A percentile compares a stretch with the other conserved stretches of the same genome.
Conservation (phyloP, 2,113 vertebrate genomes). For the Chauna torquata region DNA sequence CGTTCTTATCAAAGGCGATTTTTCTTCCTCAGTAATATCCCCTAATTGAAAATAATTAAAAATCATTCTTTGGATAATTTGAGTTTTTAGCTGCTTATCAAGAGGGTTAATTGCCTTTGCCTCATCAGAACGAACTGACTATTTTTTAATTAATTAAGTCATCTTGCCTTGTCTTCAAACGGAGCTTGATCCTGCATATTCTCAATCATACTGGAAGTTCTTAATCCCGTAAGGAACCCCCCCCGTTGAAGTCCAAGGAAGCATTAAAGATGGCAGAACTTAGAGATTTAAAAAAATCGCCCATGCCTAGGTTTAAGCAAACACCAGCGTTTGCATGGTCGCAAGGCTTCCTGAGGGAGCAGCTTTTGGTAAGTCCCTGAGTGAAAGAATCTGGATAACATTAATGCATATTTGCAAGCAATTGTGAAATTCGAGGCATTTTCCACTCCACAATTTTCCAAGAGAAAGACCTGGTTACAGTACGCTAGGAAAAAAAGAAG, state of each 20-base stretch:
- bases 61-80: not conserved
- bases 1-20: not conserved
- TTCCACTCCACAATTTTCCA: conserved; percentile 9
- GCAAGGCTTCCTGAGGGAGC: not conserved
- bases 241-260: not conserved
- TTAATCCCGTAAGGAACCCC: not conserved
- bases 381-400: conserved; percentile 19
- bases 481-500: rapidly evolving
- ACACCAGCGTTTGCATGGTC: not conserved
- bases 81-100: not conserved
- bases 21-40: not conserved
- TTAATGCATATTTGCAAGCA: conserved; percentile 13
- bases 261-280: conserved; percentile 21
- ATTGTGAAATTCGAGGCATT: conserved; percentile 44
- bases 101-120: conserved; percentile 11
- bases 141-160: not conserved
- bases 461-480: not conserved
- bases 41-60: not conserved
- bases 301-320: not conserved
- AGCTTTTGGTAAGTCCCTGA: not conserved
- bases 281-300: not conserved
- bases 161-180: not conserved
- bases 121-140: not conserved
- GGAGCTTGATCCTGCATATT: not conserved
- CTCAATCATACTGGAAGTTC: not conserved